Percentiles rank a stretch among this genome's conserved stretches.
phyloP scores from a whole-genome alignment of 2,797 vertebrate genomes.

The Alectoris magna region DNA sequence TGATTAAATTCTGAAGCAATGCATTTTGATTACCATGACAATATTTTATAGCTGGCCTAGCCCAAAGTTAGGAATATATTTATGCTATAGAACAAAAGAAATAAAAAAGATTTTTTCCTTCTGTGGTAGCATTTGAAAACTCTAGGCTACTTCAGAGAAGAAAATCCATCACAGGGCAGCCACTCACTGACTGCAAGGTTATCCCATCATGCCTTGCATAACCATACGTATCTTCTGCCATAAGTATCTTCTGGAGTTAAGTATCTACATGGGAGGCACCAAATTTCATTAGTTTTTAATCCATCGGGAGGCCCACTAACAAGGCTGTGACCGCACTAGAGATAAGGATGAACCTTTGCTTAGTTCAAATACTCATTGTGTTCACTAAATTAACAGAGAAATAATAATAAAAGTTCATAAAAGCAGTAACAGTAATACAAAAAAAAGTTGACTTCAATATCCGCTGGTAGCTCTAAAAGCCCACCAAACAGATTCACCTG shows the following conservation, averaged over 20 bases:
- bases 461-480: background rate
- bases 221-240: background rate
- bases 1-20: background rate
- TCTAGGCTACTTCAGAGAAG: background rate
- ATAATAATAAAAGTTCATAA: background rate
- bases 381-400: background rate
- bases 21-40: background rate
- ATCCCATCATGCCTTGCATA: background rate
- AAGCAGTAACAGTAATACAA: background rate
- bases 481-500: fast-evolving
- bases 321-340: background rate
- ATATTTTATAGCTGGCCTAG: background rate
- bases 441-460: background rate
- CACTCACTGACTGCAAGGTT: background rate
- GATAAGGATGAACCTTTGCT: background rate
- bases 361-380: background rate
- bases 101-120: background rate
- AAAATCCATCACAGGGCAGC: background rate
- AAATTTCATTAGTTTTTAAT: background rate
- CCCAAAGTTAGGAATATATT: background rate
- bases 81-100: background rate
- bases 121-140: background rate
- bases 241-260: no score
- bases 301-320: background rate
- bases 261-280: background rate